Evolutionary conservation across 1,140 invertebrate genomes (phyloP).

Genomic region (Homarus americanus): DNA sequence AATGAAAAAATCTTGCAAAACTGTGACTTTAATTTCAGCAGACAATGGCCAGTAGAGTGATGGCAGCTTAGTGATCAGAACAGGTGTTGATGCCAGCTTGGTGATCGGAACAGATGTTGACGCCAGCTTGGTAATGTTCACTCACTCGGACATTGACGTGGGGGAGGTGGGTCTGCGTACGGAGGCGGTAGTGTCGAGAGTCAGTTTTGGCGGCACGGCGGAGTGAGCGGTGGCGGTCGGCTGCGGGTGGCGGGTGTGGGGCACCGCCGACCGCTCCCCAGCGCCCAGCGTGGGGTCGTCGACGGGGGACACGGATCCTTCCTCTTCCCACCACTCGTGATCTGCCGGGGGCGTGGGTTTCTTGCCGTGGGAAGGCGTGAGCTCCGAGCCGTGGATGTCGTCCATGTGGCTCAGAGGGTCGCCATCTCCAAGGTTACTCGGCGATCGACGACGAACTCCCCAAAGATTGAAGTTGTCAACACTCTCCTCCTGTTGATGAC

Average conservation of each 20-base stretch:
- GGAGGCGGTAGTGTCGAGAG: slow-evolving; percentile 42
- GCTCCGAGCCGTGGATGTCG: slow-evolving; percentile 65
- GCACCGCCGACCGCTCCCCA: slow-evolving; percentile 49
- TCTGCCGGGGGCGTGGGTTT: slow-evolving; percentile 42
- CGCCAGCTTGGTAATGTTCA: neutral
- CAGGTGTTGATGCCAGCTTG: too few relatives aligned
- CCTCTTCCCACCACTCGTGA: slow-evolving; percentile 95
- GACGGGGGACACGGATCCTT: slow-evolving; percentile 91
- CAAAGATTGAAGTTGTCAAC: slow-evolving; percentile 96
- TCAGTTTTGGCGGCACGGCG: slow-evolving; percentile 49
- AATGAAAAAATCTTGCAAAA: too few relatives aligned
- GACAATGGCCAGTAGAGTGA: too few relatives aligned
- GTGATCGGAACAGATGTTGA: too few relatives aligned
- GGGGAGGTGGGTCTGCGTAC: slow-evolving; percentile 57
- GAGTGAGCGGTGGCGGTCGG: neutral
- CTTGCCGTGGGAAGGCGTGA: slow-evolving; percentile 55
- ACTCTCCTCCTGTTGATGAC: slow-evolving; percentile 85
- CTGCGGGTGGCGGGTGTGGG: slow-evolving; percentile 12
- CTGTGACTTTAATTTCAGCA: too few relatives aligned
- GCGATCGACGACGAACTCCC: slow-evolving; percentile 91
- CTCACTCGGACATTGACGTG: slow-evolving; percentile 71
- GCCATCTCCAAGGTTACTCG: slow-evolving; percentile 86
- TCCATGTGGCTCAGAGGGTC: slow-evolving; percentile 73
- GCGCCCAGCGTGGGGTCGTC: slow-evolving; percentile 82
- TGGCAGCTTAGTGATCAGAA: too few relatives aligned